phyloP scores from a whole-genome alignment of 2,113 vertebrate species.

The Columba livia region DNA sequence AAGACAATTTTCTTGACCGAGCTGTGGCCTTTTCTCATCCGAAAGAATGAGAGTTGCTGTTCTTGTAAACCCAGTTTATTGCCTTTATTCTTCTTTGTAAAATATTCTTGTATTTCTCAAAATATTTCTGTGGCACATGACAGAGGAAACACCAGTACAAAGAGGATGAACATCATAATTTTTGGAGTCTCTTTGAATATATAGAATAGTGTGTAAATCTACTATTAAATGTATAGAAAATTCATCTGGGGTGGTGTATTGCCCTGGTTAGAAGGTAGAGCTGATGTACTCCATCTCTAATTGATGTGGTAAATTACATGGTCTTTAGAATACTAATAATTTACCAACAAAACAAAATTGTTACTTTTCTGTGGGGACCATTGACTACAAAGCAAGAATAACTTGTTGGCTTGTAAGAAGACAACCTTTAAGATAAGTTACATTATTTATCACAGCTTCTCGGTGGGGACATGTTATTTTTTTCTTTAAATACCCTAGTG shows the following conservation, averaged over 20 bases:
- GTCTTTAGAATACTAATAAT: background rate
- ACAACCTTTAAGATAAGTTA: background rate
- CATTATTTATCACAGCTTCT: background rate
- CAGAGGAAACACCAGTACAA: background rate
- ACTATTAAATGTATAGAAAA: background rate
- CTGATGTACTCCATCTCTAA: background rate
- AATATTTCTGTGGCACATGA: background rate
- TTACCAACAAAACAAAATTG: background rate
- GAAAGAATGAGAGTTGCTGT: background rate
- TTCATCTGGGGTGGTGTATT: background rate
- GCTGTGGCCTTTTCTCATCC: background rate
- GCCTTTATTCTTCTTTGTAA: background rate
- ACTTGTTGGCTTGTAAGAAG: background rate
- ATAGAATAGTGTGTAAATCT: background rate
- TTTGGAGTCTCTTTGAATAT: background rate
- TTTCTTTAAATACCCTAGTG: background rate
- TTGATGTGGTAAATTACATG: background rate
- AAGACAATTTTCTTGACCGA: background rate
- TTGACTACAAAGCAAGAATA: background rate
- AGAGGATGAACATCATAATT: background rate
- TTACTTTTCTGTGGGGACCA: background rate
- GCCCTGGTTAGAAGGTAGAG: background rate
- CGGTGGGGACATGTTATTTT: background rate
- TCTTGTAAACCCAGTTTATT: conserved; percentile 1
- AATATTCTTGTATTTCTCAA: background rate